These are phyloP conservation scores for Melieria crassipennis DNA, from an alignment of 2,888 invertebrate species.

Conservation along the genomic window DNA sequence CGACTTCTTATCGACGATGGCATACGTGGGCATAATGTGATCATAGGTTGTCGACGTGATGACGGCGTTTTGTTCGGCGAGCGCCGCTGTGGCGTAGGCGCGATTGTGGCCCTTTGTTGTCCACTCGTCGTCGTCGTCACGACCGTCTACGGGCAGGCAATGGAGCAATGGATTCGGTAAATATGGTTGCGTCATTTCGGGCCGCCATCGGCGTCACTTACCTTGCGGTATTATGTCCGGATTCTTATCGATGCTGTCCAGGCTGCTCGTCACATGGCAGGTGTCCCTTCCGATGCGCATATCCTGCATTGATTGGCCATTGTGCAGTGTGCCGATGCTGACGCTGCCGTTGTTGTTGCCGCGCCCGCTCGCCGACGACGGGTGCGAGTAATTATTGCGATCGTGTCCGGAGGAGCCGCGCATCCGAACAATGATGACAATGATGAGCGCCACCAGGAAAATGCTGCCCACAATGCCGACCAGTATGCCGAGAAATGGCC, in stretches of 20 bases:
- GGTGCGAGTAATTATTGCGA: slow-evolving; percentile 65
- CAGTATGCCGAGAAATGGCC: slow-evolving; percentile 69
- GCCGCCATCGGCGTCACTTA: slow-evolving; percentile 25
- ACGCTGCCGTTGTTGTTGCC: slow-evolving; percentile 56
- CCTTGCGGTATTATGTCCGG: slow-evolving; percentile 66
- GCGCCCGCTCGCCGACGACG: slow-evolving; percentile 46
- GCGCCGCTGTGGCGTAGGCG: slow-evolving; percentile 64
- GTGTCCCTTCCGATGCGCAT: slow-evolving; percentile 61
- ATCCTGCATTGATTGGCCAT: slow-evolving; percentile 64
- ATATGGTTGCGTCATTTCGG: too few relatives aligned
- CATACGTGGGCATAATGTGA: slow-evolving; percentile 63
- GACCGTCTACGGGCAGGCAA: slow-evolving; percentile 54
- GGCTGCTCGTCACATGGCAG: slow-evolving; percentile 63
- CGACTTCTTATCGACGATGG: slow-evolving; percentile 62
- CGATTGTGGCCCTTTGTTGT: slow-evolving; percentile 63
- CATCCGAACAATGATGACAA: slow-evolving; percentile 68
- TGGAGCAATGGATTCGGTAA: too few relatives aligned
- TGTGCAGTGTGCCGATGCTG: slow-evolving; percentile 58
- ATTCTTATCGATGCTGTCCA: slow-evolving; percentile 66
- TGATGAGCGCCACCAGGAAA: slow-evolving; percentile 68
- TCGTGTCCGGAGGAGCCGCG: slow-evolving; percentile 66
- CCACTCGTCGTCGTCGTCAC: slow-evolving; percentile 66
- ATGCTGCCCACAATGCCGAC: slow-evolving; percentile 69
- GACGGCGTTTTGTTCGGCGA: slow-evolving; percentile 65
- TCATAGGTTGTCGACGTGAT: slow-evolving; percentile 61